A percentile compares a stretch with the other conserved stretches of the same genome.
Conservation (phyloP, 2,797 vertebrate genomes). For the Kryptolebias ocellatus region DNA sequence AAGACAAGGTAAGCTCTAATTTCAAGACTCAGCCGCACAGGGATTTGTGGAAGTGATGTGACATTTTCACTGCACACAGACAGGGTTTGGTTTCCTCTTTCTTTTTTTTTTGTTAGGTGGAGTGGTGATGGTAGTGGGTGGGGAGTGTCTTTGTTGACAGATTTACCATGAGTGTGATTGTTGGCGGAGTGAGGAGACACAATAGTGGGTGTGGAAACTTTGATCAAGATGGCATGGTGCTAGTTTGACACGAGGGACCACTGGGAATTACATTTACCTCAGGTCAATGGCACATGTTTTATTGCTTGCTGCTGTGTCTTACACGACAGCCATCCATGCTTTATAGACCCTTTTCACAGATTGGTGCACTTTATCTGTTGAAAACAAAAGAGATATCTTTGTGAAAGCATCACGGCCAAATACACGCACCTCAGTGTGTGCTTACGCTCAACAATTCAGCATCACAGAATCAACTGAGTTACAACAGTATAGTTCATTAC, state of each 20-base stretch:
- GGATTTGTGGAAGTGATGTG: conserved; percentile 22
- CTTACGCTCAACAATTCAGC: neutral
- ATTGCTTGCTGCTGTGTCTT: conserved; percentile 33
- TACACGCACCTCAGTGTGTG: too few relatives aligned
- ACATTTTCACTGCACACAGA: conserved; percentile 29
- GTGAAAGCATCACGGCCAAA: neutral
- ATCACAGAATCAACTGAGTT: neutral
- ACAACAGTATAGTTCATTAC: too few relatives aligned
- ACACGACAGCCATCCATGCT: conserved; percentile 15
- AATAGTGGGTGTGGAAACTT: conserved; percentile 18
- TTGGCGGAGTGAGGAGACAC: neutral
- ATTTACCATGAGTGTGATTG: neutral
- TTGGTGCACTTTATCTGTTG: neutral
- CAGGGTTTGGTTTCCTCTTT: neutral
- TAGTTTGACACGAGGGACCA: conserved; percentile 12
- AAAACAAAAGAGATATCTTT: neutral
- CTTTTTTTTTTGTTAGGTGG: neutral
- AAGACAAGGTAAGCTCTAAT: conserved; percentile 15
- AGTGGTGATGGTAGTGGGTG: neutral
- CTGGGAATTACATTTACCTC: conserved; percentile 25
- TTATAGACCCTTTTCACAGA: neutral
- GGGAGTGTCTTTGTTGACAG: neutral
- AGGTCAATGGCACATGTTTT: conserved; percentile 35
- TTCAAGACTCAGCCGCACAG: conserved; percentile 13
- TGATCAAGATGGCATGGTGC: conserved; percentile 16